Conservation (phyloP, 2,888 invertebrate genomes). For the Nudaria mundana region DNA sequence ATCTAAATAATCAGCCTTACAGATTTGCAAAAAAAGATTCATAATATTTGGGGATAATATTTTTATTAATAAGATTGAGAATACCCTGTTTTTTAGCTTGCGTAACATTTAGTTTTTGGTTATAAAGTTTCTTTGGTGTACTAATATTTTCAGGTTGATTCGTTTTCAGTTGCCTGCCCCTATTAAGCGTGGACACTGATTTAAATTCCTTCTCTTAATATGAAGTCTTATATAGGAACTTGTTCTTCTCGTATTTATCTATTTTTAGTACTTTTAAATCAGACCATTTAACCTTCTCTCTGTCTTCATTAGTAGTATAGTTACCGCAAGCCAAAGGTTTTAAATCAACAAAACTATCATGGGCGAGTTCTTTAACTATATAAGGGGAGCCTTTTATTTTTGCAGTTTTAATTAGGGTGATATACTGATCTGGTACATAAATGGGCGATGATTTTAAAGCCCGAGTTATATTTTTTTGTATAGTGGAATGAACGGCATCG, state of each 20-base stretch:
- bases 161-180: no score
- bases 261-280: conserved; percentile 11
- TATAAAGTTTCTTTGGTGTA: no score
- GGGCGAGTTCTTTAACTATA: conserved; percentile 2
- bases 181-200: no score
- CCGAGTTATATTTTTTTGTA: conserved; percentile 4
- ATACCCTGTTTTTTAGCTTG: no score
- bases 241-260: background rate
- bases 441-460: conserved; percentile 25
- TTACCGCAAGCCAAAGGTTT: conserved; percentile 12
- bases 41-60: no score
- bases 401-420: conserved; percentile 25
- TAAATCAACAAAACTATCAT: conserved; percentile 4
- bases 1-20: no score
- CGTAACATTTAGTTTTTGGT: no score
- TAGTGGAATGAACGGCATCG: background rate
- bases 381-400: conserved; percentile 7
- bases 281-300: conserved; percentile 9
- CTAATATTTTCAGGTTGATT: no score
- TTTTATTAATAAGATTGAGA: no score
- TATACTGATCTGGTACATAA: conserved; percentile 35
- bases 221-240: no score
- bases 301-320: conserved; percentile 3
- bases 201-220: no score
- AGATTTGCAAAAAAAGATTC: no score